Evolutionary conservation across 37 sponge, comb jelly and placozoan species (phyloP), one percentile per base, ranked within the genome.

Genomic region (Cladorhizidae sp.): DNA sequence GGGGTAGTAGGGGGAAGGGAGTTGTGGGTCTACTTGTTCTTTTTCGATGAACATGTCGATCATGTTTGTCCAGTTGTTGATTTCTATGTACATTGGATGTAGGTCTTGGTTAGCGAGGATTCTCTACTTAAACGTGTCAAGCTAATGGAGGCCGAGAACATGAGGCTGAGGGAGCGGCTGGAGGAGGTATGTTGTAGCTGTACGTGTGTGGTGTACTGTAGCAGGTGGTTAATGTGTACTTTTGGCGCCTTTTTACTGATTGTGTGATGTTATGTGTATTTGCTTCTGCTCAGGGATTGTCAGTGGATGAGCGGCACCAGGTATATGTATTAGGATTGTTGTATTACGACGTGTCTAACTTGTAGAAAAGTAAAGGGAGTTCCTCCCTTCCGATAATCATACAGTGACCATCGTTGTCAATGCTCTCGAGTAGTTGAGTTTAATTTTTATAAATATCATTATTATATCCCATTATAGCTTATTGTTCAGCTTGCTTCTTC

Each of bases 81-180:
- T n/a, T 72, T 41, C 6, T 45, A 35, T 62, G 40, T 36, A 39
- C 77, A 14, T 62, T 67, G 3, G 15, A 37, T 56, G 11, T 38
- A 82, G 83, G 64, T 82, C 31, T 18, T 85, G 2, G 61, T 67
- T 35, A 78, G 85, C 0, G 85, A 87, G 50, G 92, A 86, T 21
- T 79, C 88, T 20, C 58, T 86, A 29, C 18, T 75, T 52, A 92
- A 73, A 80, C 79, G 77, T 28, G 59, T 92, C 40, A 70, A 80
- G 59, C 59, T 25, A n/a, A 36, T 77, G 52, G 82, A 92, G 73
- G 71, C 67, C 31, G 89, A 92, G 40, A 88, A 92, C 70, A 70
- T 45, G 25, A 52, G 71, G 15, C 74, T 92, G 38, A 80, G 57
- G 69, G 32, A 67, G 39, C 50, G 45, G 25, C 57, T 79, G 11